phyloP scores from a whole-genome alignment of 2,888 invertebrate species.

The Therioaphis trifolii region DNA sequence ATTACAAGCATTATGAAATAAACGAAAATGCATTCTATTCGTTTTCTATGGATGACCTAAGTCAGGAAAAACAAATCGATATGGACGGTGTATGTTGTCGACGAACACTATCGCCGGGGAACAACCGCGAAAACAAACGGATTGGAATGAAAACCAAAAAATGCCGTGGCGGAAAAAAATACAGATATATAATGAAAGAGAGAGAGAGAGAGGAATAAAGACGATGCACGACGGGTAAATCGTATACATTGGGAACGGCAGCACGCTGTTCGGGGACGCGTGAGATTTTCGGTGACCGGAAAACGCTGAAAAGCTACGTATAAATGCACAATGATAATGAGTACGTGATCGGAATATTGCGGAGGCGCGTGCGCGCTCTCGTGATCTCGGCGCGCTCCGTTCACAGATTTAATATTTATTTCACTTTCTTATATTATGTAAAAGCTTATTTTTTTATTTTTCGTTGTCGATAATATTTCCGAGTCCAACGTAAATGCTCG shows the following conservation, averaged over 20 bases:
- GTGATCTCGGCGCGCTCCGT: not conserved
- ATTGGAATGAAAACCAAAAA: not conserved
- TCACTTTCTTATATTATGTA: too few relatives aligned
- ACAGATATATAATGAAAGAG: not conserved
- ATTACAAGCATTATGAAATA: too few relatives aligned
- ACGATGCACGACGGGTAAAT: not conserved
- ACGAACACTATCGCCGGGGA: not conserved
- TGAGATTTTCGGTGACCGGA: slow-evolving; percentile 60
- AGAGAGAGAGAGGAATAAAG: not conserved
- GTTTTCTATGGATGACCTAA: too few relatives aligned
- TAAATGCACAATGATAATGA: slow-evolving; percentile 43
- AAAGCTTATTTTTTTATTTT: not conserved
- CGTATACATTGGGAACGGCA: not conserved
- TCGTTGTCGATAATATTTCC: slow-evolving; percentile 1
- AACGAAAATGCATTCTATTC: too few relatives aligned
- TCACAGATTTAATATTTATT: slow-evolving; percentile 23
- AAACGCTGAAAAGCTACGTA: slow-evolving; percentile 55
- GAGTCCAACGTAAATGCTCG: not conserved
- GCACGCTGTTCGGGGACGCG: slow-evolving; percentile 47
- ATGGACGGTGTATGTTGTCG: too few relatives aligned
- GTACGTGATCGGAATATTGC: slow-evolving; percentile 56
- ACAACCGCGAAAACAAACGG: not conserved
- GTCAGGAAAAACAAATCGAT: too few relatives aligned
- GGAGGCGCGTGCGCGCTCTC: not conserved
- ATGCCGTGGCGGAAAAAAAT: not conserved